Percentiles rank a stretch among this genome's conserved stretches.
Conservation (phyloP, 1,140 invertebrate species). For the Neuroterus valhalla region DNA sequence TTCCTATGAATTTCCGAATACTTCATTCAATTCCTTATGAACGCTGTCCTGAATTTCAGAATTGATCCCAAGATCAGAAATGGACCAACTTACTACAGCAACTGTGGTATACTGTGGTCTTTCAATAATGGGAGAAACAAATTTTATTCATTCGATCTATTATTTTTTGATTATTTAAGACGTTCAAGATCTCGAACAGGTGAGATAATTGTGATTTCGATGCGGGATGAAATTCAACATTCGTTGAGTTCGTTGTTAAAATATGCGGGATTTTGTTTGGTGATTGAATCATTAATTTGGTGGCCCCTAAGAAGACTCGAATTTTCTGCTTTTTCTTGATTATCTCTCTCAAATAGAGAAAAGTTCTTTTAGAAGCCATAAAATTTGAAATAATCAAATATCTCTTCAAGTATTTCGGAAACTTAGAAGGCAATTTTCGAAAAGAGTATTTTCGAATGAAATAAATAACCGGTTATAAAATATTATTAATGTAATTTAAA, state of each 20-base stretch:
- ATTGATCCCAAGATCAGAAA: constrained; percentile 76
- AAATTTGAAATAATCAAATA: neutral
- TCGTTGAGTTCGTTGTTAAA: too few species aligned
- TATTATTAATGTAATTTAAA: constrained; percentile 35
- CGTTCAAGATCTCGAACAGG: too few species aligned
- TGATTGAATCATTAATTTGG: too few species aligned
- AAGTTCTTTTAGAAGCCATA: neutral
- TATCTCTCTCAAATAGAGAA: constrained; percentile 11
- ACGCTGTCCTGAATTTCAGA: constrained; percentile 78
- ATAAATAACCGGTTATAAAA: neutral
- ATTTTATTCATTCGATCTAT: neutral
- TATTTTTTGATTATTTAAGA: too few species aligned
- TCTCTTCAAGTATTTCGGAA: too few species aligned
- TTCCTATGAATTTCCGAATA: constrained; percentile 73
- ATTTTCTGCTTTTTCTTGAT: constrained; percentile 29
- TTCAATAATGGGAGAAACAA: constrained; percentile 3
- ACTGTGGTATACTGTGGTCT: constrained; percentile 81
- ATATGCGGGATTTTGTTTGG: too few species aligned
- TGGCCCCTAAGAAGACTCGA: too few species aligned
- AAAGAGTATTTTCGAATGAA: too few species aligned
- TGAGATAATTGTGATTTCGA: too few species aligned
- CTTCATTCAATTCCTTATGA: constrained; percentile 77
- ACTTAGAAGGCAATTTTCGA: too few species aligned
- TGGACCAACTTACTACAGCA: constrained; percentile 75
- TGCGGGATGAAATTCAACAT: too few species aligned